phyloP scores from a whole-genome alignment of 2,888 invertebrate species.

The Macrosiphum euphorbiae region DNA sequence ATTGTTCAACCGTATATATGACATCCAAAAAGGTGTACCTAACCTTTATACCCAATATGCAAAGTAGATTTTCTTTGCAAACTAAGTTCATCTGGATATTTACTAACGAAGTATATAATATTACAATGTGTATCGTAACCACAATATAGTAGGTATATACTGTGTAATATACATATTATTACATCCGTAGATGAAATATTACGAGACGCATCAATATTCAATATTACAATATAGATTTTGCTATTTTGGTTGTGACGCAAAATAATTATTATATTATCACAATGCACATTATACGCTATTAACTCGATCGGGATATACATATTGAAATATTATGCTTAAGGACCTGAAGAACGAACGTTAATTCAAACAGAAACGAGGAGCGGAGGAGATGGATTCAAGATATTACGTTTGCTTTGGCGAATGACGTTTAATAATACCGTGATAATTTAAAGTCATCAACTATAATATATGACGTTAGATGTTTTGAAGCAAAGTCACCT shows the following conservation, averaged over 20 bases:
- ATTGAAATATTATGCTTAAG: not conserved
- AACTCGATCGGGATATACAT: not conserved
- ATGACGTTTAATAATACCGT: not conserved
- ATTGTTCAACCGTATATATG: not conserved
- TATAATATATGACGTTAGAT: not conserved
- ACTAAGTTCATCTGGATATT: not conserved
- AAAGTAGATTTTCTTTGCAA: not conserved
- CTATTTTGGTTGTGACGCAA: not conserved
- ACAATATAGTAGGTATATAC: too few relatives aligned
- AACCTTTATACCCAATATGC: not conserved
- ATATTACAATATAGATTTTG: not conserved
- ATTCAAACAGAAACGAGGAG: not conserved
- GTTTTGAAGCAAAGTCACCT: not conserved
- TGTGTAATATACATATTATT: not conserved
- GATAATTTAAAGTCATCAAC: not conserved
- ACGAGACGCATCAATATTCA: not conserved
- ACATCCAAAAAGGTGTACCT: not conserved
- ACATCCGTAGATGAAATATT: not conserved
- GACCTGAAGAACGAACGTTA: not conserved
- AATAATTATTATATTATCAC: not conserved
- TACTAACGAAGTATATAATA: not conserved
- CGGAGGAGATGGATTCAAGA: not conserved
- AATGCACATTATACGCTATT: not conserved
- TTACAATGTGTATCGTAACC: not conserved
- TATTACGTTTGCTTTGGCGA: not conserved